phyloP scores from a whole-genome alignment of 2,113 vertebrate species.

The Tricholaema leucomelas region DNA sequence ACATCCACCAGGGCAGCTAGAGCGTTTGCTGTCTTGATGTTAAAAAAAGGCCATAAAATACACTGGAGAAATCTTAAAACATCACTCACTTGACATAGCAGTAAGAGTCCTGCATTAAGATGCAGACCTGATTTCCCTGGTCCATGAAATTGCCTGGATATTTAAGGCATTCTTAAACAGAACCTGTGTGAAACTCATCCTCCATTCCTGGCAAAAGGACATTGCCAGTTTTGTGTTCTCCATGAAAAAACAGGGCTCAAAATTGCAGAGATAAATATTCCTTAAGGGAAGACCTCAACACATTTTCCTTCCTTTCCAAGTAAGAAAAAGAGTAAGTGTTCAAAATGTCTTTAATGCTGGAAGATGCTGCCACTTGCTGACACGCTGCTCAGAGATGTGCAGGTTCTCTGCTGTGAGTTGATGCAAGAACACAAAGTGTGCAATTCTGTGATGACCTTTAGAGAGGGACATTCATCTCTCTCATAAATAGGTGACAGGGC shows the following conservation, averaged over 20 bases:
- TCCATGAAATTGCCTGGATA: conserved; percentile 61
- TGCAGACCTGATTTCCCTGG: conserved; percentile 48
- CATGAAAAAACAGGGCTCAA: not conserved
- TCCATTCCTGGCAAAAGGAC: too few species aligned
- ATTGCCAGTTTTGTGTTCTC: too few species aligned
- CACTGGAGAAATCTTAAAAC: conserved; percentile 17
- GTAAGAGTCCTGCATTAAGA: conserved; percentile 45
- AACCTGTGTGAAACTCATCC: not conserved
- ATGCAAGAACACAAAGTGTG: not conserved
- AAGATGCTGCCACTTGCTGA: not conserved
- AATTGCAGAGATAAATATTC: not conserved
- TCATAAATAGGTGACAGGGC: not conserved
- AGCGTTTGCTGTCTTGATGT: conserved; percentile 44
- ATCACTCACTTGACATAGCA: conserved; percentile 38
- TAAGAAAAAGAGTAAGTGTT: not conserved
- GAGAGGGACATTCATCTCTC: not conserved
- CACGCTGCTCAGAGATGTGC: not conserved
- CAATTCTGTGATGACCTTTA: not conserved
- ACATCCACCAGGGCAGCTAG: conserved; percentile 47
- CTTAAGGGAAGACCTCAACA: not conserved
- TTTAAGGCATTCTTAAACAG: conserved; percentile 31
- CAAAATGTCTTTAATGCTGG: not conserved
- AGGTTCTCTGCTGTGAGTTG: not conserved
- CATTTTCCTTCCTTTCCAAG: not conserved
- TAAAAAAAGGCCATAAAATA: conserved; percentile 45